phyloP scores from a whole-genome alignment of 2,888 invertebrate species.

The Acleris holmiana region DNA sequence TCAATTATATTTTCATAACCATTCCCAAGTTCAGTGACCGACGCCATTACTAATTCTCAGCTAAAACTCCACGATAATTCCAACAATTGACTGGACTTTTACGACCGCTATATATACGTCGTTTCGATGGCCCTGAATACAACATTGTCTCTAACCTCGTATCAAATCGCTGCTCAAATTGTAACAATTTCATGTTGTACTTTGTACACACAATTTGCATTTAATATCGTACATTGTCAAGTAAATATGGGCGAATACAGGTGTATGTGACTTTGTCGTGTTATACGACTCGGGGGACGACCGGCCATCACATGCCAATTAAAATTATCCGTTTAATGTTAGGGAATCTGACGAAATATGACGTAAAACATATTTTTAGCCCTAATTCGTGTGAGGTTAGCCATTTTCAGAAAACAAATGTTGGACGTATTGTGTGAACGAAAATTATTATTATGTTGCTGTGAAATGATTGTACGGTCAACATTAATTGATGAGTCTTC shows the following conservation, averaged over 20 bases:
- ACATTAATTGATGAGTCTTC: no score
- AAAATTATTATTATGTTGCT: background rate
- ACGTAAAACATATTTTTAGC: constrained; percentile 57
- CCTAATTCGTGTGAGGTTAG: constrained; percentile 54
- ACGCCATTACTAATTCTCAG: background rate
- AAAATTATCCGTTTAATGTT: constrained; percentile 45
- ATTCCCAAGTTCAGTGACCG: background rate
- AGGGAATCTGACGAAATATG: constrained; percentile 47
- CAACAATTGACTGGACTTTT: constrained; percentile 11
- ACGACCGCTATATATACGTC: constrained; percentile 14
- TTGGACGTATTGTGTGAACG: background rate
- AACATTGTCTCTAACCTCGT: constrained; percentile 29
- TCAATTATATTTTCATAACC: no score
- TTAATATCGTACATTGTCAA: constrained; percentile 33
- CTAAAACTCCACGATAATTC: constrained; percentile 4
- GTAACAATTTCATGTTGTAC: constrained; percentile 27
- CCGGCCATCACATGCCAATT: constrained; percentile 45
- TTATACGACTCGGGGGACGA: constrained; percentile 51
- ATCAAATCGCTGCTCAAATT: constrained; percentile 33
- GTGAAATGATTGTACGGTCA: no score
- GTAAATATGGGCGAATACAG: constrained; percentile 20
- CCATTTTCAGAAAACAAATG: constrained; percentile 69
- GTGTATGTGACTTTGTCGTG: constrained; percentile 34
- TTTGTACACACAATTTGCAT: constrained; percentile 37
- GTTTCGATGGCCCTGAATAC: constrained; percentile 29